Evolutionary conservation across 2,888 invertebrate genomes (phyloP), one percentile per base, ranked within the genome.

Genomic region (Melinopterus prodromus): DNA sequence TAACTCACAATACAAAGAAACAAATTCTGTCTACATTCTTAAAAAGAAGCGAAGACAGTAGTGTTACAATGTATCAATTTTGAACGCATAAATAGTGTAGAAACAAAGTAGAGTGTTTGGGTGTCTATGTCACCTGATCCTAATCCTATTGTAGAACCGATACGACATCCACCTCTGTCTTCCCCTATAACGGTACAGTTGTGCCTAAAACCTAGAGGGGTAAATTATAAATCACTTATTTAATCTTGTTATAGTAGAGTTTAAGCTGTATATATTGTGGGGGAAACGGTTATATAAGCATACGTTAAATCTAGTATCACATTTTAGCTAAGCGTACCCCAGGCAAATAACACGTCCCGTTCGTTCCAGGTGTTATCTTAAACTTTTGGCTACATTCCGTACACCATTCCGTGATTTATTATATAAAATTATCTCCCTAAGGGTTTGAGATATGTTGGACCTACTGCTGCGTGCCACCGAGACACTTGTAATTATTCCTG

Each of bases 221-320:
- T 71, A 70, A 77, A 77, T 77, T 80, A 76, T 80, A 80, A 80
- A 80, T 80, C 78, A 77, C 78, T 76, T 77, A 78, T 76, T 80
- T 80, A 80, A 80, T 80, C 80, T 80, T 78, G 76, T 77, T 78
- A 78, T 37, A 74, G 76, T 71, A 78, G 76, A 78, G 76, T 71
- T 76, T 78, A 80, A 80, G 78, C 80, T 69, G 76, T 80, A 80
- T 26, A 26, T 78, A 80, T 80, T 78, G 78, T 69, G 80, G 71
- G 77, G 75, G 74, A 36, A 35, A 53, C 53, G 75, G 70, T 78
- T 78, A 76, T 78, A 79, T 71, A 79, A 79, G 53, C 74, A 35
- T 37, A 74, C 74, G 74, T n/a, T 74, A 74, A 74, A 74, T 74
- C 74, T 74, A 74, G 74, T 74, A 74, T 74, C 74, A 74, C 35